Evolutionary conservation across 2,888 invertebrate species (phyloP), one percentile per base, ranked within the genome.

Genomic region (Portevinia maculata): DNA sequence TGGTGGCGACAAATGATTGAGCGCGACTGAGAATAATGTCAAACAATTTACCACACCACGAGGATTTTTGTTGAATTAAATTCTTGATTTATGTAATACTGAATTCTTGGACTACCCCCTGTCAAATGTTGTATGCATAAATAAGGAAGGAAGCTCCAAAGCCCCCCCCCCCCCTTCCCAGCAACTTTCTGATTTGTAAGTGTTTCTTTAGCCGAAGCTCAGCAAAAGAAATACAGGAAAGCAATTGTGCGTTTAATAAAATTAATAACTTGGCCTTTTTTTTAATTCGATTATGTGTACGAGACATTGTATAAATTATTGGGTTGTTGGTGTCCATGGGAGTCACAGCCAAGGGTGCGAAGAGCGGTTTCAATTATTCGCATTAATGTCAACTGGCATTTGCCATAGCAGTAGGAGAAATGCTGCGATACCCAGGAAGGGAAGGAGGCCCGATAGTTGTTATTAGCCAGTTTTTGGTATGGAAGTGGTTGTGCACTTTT

Each of bases 191-290:
- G 11, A 28, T 48, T 59, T 71, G 71, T 78, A 24, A 24, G 5
- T 24, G 5, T 37, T 55, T 44, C 24, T 55, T 28, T 24, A 17
- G 30, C 53, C 15, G 53, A 67, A 60, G 39, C 15, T 44, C 44
- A 53, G 32, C 46, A 44, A 55, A 62, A 17, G 17, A 60, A n/a
- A n/a, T 34, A 13, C 17, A 62, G n/a, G n/a, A n/a, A 34, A 62
- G 48, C 76, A 73, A 78, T 74, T 79, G 79, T 81, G 79, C 76
- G 81, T 83, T 24, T 76, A 70, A 60, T 67, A 60, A 65, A 71
- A 78, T 65, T 65, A 78, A 83, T 78, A 76, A 55, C 52, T 15
- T 7, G 39, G 1, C 13, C 62, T 44, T 34, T 9, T 19, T 9
- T 9, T 1, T 65, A 73, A 52, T 59, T 62, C 37, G 39, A 39